Evolutionary conservation across 2,888 invertebrate species (phyloP).

Genomic region (Ormyrus rosae): DNA sequence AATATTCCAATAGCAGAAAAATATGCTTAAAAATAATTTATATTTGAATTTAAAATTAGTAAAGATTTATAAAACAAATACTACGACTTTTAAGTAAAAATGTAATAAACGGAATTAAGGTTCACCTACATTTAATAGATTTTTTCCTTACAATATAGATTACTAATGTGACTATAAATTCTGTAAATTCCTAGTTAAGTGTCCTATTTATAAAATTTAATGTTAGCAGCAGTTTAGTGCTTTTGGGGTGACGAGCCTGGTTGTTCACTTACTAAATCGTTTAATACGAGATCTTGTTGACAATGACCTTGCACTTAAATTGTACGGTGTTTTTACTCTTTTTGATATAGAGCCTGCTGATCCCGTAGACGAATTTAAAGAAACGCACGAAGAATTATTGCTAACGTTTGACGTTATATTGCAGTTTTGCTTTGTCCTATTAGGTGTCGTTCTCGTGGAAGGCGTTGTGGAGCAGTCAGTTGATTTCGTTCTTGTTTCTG

Average conservation of each 20-base stretch:
- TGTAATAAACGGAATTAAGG: constrained; percentile 7
- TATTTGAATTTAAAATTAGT: not conserved
- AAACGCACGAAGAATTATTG: constrained; percentile 3
- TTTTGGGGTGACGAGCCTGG: not conserved
- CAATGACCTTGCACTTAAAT: constrained; percentile 69
- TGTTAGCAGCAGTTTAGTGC: constrained; percentile 36
- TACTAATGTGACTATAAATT: constrained; percentile 52
- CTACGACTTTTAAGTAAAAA: not conserved
- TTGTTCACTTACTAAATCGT: constrained; percentile 62
- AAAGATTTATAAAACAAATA: constrained; percentile 14
- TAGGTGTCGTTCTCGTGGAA: constrained; percentile 42
- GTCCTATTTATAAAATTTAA: constrained; percentile 50
- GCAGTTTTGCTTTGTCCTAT: constrained; percentile 55
- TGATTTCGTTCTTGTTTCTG: constrained; percentile 44
- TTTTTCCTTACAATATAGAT: constrained; percentile 13
- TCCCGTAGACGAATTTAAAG: constrained; percentile 28
- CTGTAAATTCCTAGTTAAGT: constrained; percentile 50
- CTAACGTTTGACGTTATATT: constrained; percentile 28
- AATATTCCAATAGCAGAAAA: too few relatives aligned
- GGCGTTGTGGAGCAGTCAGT: constrained; percentile 37
- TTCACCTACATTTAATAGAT: constrained; percentile 7
- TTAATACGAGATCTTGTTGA: constrained; percentile 73
- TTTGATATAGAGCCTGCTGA: constrained; percentile 66
- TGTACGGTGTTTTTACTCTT: constrained; percentile 70
- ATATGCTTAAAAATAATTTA: too few relatives aligned